phyloP scores from a whole-genome alignment of 2,888 invertebrate genomes.

The Acanthacorydalis orientalis region DNA sequence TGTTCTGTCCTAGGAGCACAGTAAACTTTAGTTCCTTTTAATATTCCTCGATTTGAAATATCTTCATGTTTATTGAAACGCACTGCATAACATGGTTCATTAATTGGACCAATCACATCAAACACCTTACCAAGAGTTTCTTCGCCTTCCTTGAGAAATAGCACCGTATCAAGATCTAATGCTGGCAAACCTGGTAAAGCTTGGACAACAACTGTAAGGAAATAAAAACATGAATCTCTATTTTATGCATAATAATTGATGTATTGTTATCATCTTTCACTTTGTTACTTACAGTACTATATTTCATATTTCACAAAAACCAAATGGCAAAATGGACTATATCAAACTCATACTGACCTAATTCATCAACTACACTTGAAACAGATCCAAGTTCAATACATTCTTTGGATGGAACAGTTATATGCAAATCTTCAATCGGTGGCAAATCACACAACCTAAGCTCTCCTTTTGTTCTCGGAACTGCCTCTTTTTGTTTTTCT shows the following conservation, averaged over 20 bases:
- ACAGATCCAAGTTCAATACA: conserved; percentile 59
- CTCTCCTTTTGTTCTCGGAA: conserved; percentile 30
- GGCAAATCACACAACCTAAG: conserved; percentile 52
- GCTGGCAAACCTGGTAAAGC: conserved; percentile 56
- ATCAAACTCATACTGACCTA: conserved; percentile 30
- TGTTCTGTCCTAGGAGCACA: conserved; percentile 65
- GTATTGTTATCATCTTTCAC: neutral
- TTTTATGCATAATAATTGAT: neutral
- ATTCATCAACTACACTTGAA: conserved; percentile 49
- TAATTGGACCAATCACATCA: conserved; percentile 82
- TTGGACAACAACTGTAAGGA: conserved; percentile 53
- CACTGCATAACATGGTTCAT: conserved; percentile 75
- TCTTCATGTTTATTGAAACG: conserved; percentile 71
- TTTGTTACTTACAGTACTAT: neutral
- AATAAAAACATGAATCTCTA: conserved; percentile 6
- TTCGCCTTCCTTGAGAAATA: conserved; percentile 69
- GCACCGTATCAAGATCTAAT: conserved; percentile 69
- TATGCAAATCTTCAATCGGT: conserved; percentile 64
- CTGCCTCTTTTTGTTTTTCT: neutral
- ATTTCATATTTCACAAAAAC: neutral
- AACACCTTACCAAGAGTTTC: conserved; percentile 65
- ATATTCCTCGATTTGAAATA: conserved; percentile 47
- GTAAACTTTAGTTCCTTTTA: conserved; percentile 56
- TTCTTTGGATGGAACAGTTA: conserved; percentile 58
- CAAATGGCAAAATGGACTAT: conserved; percentile 1